Conservation (phyloP, 2,113 vertebrate species). For the Erpornis zantholeuca region DNA sequence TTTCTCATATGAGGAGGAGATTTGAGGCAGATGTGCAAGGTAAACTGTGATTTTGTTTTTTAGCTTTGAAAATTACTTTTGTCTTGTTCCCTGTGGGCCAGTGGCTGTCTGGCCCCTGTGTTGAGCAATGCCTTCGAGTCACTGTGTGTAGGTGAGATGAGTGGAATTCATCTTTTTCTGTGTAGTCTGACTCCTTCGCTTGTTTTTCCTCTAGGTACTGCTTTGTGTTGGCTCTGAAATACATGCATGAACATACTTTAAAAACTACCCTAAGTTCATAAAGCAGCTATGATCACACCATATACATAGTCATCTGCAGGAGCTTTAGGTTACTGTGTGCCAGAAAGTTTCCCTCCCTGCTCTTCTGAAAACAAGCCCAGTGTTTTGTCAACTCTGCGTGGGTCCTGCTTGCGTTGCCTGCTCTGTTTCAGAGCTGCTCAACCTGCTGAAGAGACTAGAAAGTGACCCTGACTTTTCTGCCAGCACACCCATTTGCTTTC, state of each 20-base stretch:
- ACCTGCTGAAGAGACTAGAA: not conserved
- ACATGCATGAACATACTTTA: not conserved
- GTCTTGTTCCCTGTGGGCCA: not conserved
- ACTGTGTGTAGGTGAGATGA: not conserved
- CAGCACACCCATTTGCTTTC: not conserved
- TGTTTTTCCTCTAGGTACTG: not conserved
- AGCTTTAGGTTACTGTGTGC: not conserved
- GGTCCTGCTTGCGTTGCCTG: not conserved
- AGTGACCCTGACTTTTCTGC: not conserved
- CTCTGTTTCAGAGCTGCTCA: not conserved
- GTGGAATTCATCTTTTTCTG: not conserved
- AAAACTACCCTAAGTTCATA: not conserved
- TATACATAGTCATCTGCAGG: constrained; percentile 5
- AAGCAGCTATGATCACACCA: not conserved
- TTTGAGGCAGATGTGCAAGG: not conserved
- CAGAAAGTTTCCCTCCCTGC: constrained; percentile 6
- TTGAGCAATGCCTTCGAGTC: not conserved
- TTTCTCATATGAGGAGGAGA: not conserved
- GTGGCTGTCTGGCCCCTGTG: not conserved
- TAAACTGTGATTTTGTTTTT: not conserved
- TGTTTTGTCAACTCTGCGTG: constrained; percentile 45
- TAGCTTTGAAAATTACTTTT: not conserved
- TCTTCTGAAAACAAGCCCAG: not conserved
- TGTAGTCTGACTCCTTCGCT: not conserved
- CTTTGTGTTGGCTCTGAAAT: not conserved